Base-by-base conservation (phyloP, 2,888 invertebrate genomes). In the Dasypolia templi region DNA sequence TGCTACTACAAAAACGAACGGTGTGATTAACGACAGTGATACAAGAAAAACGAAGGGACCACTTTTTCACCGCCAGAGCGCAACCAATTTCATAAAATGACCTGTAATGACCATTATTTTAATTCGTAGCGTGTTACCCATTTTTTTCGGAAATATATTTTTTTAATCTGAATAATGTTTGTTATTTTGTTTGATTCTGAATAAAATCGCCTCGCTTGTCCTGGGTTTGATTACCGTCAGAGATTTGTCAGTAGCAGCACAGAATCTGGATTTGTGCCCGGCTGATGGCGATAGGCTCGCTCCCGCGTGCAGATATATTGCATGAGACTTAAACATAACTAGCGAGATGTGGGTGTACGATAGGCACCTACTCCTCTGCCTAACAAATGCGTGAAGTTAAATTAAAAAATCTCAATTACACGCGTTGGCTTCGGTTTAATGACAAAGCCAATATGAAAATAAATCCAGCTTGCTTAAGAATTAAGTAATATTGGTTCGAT, bases 1-100 rank as follows among this genome's bases (percentile, higher is more conserved):
- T 68, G 64, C 53, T 76, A n/a, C 32, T 69, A 71, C 72, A 65
- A 71, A 58, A 56, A 49, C 59, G 17, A 0, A 49, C 55, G 29
- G 19, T 35, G 29, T 75, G 53, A 79, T 69, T 67, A 79, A 85
- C 67, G 51, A 73, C 11, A 53, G 56, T 63, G 64, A 39, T 32
- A 12, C 39, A 66, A 69, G 62, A 81, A 85, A 81, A 76, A 65
- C 26, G 64, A 81, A 79, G 77, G 74, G 70, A 77, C 32, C 65
- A 67, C 17, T 55, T 71, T 75, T 77, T 75, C 46, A 26, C 42
- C 14, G 61, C 19, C 68, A 12, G 26, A 75, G 58, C 65, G 65
- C 61, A 66, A 71, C 66, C 56, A 73, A 61, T 85, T 76, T 73
- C 75, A 71, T 68, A 6, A 64, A 79, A 74, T 79, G 65, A 77